Evolutionary conservation across 2,888 invertebrate species (phyloP).

Genomic region (Leptothorax acervorum): DNA sequence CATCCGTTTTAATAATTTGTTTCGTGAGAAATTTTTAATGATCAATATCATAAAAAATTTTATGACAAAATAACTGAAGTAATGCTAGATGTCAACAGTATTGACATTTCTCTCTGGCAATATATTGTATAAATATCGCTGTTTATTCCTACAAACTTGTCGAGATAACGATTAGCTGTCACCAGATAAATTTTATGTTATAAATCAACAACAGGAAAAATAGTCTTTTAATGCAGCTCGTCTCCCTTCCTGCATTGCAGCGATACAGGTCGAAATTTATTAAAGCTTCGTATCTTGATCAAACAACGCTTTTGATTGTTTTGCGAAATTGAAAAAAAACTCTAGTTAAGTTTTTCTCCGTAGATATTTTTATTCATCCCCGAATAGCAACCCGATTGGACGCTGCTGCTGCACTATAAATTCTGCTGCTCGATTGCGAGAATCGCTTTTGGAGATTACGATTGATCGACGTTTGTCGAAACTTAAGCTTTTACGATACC

Average conservation of each 20-base stretch:
- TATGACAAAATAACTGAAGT: constrained; percentile 6
- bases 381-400: constrained; percentile 38
- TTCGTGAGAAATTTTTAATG: constrained; percentile 15
- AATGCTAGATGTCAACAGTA: constrained; percentile 36
- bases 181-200: constrained; percentile 11
- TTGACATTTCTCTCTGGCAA: constrained; percentile 11
- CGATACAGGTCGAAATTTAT: constrained; percentile 40
- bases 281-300: constrained; percentile 42
- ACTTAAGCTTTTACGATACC: constrained; percentile 42
- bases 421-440: constrained; percentile 38
- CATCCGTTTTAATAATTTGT: constrained; percentile 17
- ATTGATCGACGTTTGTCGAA: constrained; percentile 55
- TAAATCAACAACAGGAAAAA: constrained; percentile 19
- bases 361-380: constrained; percentile 51
- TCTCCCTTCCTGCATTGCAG: not conserved
- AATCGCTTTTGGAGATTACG: constrained; percentile 46
- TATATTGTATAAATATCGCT: constrained; percentile 20
- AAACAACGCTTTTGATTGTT: constrained; percentile 47
- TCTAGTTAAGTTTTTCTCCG: constrained; percentile 1
- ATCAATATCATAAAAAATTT: constrained; percentile 21
- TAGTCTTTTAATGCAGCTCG: constrained; percentile 10
- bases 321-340: constrained; percentile 47
- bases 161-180: constrained; percentile 17
- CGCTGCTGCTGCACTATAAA: constrained; percentile 42
- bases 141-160: constrained; percentile 31